Evolutionary conservation across 2,797 vertebrate genomes (phyloP), one percentile per base, ranked within the genome.

Genomic region (Chaetophractus vellerosus): DNA sequence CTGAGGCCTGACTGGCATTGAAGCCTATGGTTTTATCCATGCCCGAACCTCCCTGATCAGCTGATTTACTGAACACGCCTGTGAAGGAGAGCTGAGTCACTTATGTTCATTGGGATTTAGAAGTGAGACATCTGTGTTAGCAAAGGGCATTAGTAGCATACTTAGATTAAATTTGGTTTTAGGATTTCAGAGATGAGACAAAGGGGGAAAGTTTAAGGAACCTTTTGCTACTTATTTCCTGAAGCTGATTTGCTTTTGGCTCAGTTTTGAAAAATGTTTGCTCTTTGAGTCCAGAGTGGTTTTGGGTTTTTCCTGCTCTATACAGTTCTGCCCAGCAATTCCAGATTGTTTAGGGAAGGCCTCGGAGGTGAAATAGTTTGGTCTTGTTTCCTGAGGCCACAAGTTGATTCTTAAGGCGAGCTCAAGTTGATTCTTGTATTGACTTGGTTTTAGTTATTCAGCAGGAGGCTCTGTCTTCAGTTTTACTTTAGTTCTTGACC

Each of bases 51-150:
- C 19, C n/a, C 38, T 75, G 59, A 85, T 57, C 87, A 90, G 81
- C 88, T 93, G 75, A 94, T 95, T 92, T 96, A 75, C 72, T 90
- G 83, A 90, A 61, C 50, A n/a, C 90, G 87, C 63, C 83, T 84
- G 48, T 16, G n/a, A 91, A 93, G 76, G 84, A 86, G 79, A 81
- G 88, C 57, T 76, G 88, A 93, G 90, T 95, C 92, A 96, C 41
- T 93, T 78, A 28, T 68, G 88, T 84, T 92, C 57, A 57, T 74
- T 82, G 33, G 76, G 88, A 74, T 71, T 78, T 92, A 89, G 50
- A 94, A 63, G 50, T 57, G 90, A 94, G 75, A 79, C 50, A 36
- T 92, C 91, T 92, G 78, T 90, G 38, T 90, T 75, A 76, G 55
- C 61, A 92, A 74, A 95, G 66, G 84, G 79, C 74, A 86, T 68